Evolutionary conservation across 1,140 invertebrate genomes (phyloP), one percentile per base, ranked within the genome.

Genomic region (Stenopsyche tienmushanensis): DNA sequence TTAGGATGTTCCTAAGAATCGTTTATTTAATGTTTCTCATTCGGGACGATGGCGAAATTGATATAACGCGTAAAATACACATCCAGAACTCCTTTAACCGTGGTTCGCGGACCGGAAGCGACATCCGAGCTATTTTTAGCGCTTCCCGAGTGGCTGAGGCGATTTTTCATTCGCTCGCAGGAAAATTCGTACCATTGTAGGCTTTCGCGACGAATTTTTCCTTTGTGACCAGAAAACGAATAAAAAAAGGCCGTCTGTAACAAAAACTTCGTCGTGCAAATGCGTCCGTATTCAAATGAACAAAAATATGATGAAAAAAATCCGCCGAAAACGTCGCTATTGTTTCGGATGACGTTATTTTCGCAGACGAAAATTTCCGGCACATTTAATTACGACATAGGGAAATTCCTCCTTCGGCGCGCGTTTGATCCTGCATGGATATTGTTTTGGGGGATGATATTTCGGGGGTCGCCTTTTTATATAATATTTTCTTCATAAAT

Each of bases 241-340:
- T 34, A 34, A 7, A 34, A 34, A 34, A 34, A 34, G n/a, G n/a
- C 29, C 13, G 29, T 34, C 29, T 34, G 29, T 20, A 20, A 20
- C 5, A 47, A 47, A 47, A 47, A 47, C 8, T 47, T 15, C 17
- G 8, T 8, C 44, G 5, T 13, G 5, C 44, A 47, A 47, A 47
- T 47, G 10, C 44, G 44, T 47, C 10, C 44, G 44, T 7, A 47
- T 34, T 34, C 29, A 34, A 34, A 47, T 18, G 44, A 47, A 47
- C 7, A 47, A 34, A 34, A 34, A 34, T 34, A 13, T 34, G 29
- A 34, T 34, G 13, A 34, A 34, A 34, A 34, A 34, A 34, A 34
- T 13, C 13, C 29, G 29, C 29, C 29, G 29, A 13, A 5, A 34
- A 34, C 29, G 29, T 5, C 29, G 29, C 29, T 13, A 7, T 34